Conservation (phyloP, 64 coral and sea anemone genomes). For the Montipora efflorescens region DNA sequence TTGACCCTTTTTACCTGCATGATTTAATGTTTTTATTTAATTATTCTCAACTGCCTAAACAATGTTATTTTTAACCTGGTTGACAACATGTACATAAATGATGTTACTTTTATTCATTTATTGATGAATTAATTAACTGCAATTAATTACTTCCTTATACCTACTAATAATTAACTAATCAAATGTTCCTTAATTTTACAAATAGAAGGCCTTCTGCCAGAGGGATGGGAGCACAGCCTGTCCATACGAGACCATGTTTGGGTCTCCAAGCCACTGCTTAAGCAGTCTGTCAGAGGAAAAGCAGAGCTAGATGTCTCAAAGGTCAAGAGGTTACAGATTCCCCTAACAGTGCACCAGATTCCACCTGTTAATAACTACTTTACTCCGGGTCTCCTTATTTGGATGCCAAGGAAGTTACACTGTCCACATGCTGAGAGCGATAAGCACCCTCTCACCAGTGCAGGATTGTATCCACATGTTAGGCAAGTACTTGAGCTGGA, state of each 20-base stretch:
- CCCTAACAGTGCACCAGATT: neutral
- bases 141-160: neutral
- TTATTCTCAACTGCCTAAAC: too few species aligned
- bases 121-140: neutral
- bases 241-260: slow-evolving; percentile 28
- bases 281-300: neutral
- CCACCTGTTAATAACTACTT: slow-evolving; percentile 48
- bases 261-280: slow-evolving; percentile 53
- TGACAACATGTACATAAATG: neutral
- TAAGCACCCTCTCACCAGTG: slow-evolving; percentile 19
- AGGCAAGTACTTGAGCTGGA: slow-evolving; percentile 46
- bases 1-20: neutral
- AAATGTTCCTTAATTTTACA: neutral
- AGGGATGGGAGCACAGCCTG: slow-evolving; percentile 30
- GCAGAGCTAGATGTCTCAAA: slow-evolving; percentile 19
- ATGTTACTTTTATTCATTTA: neutral
- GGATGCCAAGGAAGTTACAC: slow-evolving; percentile 66
- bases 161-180: neutral
- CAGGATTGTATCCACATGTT: neutral
- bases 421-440: neutral
- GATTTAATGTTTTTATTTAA: too few species aligned
- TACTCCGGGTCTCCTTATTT: slow-evolving; percentile 10
- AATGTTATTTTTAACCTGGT: neutral
- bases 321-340: slow-evolving; percentile 11
- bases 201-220: neutral